Evolutionary conservation across 1,140 invertebrate genomes (phyloP).

Genomic region (Phymorhynchus buccinoides): DNA sequence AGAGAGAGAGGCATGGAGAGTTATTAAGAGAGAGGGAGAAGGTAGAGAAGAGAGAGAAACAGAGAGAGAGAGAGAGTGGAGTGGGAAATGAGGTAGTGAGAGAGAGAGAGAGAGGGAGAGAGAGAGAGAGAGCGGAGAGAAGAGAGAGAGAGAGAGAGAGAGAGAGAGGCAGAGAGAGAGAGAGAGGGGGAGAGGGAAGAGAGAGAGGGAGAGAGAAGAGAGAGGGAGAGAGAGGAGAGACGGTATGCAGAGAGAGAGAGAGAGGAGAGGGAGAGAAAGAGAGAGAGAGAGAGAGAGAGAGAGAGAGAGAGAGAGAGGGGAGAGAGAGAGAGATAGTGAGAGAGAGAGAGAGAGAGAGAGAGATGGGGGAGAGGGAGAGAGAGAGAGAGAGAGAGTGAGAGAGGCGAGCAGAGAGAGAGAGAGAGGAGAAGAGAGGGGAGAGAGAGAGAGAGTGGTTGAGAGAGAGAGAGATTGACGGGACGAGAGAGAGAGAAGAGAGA

Average conservation of each 20-base stretch:
- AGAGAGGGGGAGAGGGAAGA: background rate
- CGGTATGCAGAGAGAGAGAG: background rate
- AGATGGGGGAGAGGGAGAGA: background rate
- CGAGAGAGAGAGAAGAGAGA: background rate
- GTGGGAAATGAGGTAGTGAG: too few relatives aligned
- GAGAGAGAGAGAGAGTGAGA: slow-evolving; percentile 1
- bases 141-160: background rate
- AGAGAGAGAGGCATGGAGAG: too few relatives aligned
- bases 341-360: background rate
- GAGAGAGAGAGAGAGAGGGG: slow-evolving; percentile 27
- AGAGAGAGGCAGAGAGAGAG: background rate
- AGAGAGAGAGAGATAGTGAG: too few relatives aligned
- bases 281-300: background rate
- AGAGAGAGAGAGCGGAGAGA: too few relatives aligned
- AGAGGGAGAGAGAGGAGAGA: too few relatives aligned
- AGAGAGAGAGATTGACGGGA: background rate
- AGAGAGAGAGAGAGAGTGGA: too few relatives aligned
- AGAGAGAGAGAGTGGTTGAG: background rate
- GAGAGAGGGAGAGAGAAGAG: slow-evolving; percentile 28
- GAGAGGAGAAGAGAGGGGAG: slow-evolving; percentile 19
- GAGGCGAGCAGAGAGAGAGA: slow-evolving; percentile 15
- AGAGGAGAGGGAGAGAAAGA: background rate
- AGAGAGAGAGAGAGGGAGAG: background rate
- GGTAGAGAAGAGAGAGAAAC: too few relatives aligned
- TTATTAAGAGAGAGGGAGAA: too few relatives aligned